These are phyloP conservation scores for Piprites chloris DNA, from an alignment of 2,113 vertebrate species.

Conservation along the genomic window DNA sequence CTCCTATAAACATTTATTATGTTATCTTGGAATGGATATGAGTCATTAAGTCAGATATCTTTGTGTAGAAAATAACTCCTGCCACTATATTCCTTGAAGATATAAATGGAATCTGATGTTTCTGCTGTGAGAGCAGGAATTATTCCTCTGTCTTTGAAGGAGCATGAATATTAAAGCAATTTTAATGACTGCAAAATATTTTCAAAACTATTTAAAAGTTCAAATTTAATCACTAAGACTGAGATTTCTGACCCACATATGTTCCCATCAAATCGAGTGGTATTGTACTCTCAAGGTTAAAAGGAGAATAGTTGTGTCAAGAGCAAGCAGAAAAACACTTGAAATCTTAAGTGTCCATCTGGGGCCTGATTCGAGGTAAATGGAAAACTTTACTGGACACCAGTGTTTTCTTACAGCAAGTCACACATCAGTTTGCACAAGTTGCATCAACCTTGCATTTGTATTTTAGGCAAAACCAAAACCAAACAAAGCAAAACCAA, in stretches of 20 bases:
- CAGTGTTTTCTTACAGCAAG: background rate
- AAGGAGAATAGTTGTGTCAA: background rate
- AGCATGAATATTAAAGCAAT: background rate
- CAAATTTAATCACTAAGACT: background rate
- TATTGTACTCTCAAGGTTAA: background rate
- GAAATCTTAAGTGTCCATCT: background rate
- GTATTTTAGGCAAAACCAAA: background rate
- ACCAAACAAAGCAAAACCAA: background rate
- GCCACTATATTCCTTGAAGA: background rate
- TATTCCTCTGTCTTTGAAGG: background rate
- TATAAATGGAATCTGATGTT: background rate
- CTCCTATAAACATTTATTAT: background rate
- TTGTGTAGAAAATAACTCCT: background rate
- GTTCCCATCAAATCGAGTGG: background rate
- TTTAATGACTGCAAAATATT: background rate
- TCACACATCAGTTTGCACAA: background rate
- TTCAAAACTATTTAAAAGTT: background rate
- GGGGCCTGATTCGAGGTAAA: background rate
- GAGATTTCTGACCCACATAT: background rate
- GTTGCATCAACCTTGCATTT: background rate
- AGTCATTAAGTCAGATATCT: background rate
- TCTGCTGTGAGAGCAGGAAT: background rate
- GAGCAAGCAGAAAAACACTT: background rate
- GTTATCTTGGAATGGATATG: background rate
- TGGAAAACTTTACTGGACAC: background rate